phyloP scores from a whole-genome alignment of 2,797 vertebrate species.

The Crax fasciolata region DNA sequence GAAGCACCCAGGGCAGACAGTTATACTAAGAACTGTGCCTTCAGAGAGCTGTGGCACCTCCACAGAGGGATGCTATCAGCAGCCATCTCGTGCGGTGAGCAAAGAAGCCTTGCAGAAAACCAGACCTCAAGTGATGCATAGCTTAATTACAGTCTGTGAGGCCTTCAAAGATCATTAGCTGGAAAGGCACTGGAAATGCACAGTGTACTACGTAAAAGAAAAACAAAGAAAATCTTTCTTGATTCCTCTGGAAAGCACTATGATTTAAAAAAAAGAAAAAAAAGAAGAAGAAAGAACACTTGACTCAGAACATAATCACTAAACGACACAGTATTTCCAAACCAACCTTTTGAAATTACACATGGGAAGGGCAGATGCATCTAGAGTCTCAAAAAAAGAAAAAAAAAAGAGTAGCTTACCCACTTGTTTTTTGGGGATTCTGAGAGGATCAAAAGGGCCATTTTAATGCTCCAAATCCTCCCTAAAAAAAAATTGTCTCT shows the following conservation, averaged over 20 bases:
- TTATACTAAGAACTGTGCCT: background rate
- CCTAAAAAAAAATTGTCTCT: background rate
- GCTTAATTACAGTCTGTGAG: background rate
- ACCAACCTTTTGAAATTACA: background rate
- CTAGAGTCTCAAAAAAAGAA: slow-evolving; percentile 8
- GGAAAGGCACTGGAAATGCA: background rate
- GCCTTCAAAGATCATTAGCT: background rate
- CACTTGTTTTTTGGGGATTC: background rate
- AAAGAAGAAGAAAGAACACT: background rate
- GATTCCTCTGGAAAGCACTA: background rate
- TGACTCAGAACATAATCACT: background rate
- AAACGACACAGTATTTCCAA: slow-evolving; percentile 30
- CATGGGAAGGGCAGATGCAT: background rate
- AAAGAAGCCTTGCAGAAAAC: background rate
- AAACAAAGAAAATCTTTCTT: background rate
- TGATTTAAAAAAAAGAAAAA: background rate
- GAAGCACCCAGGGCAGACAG: background rate
- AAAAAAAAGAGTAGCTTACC: slow-evolving; percentile 24
- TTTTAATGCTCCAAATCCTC: slow-evolving; percentile 54
- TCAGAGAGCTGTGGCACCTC: background rate
- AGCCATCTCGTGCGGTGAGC: background rate
- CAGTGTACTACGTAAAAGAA: background rate
- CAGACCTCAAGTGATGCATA: background rate
- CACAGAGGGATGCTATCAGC: background rate
- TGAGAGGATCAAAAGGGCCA: slow-evolving; percentile 26